Evolutionary conservation across 2,797 vertebrate species (phyloP), one percentile per base, ranked within the genome.

Genomic region (Graptemys geographica): DNA sequence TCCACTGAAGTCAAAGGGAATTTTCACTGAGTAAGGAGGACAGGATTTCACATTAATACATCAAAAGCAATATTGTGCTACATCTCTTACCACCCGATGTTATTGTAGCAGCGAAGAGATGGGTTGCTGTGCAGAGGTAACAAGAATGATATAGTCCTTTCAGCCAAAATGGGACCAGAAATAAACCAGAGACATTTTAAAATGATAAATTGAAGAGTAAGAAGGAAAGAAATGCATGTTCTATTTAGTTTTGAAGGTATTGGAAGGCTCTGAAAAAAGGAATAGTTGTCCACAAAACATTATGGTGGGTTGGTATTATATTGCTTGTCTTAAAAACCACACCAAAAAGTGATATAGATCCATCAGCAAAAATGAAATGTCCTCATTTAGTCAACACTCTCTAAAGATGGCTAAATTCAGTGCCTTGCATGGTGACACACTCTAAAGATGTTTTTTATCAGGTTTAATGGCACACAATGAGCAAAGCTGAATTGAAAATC

Each of bases 381-480:
- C 2, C 28, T 47, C 10, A 90, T 88, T 95, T 81, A 94, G n/a
- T 69, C 69, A 97, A 94, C 93, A 9, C 7, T 74, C n/a, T 3
- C 94, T 95, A 76, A 95, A 89, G 90, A 79, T 94, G 27, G 51
- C 13, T 51, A 51, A 51, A 51, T 16, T 51, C 51, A 51, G 51
- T 51, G 51, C 51, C 51, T 51, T 51, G 13, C 51, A 51, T 51
- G 15, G 51, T 51, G 51, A 94, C 92, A 9, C 7, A 65, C n/a
- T 3, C 93, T 95, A 76, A 95, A 89, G 90, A 79, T 94, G 27
- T 28, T 94, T 79, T 65, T 65, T 93, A 44, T 80, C 37, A 82
- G 4, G 3, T 92, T 59, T 95, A 88, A 95, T 55, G 96, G 31
- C 23, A 95, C 97, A 95, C 44, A 62, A 95, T 96, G 91, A 86